phyloP scores from a whole-genome alignment of 2,797 vertebrate species.

The Alfaro cultratus region DNA sequence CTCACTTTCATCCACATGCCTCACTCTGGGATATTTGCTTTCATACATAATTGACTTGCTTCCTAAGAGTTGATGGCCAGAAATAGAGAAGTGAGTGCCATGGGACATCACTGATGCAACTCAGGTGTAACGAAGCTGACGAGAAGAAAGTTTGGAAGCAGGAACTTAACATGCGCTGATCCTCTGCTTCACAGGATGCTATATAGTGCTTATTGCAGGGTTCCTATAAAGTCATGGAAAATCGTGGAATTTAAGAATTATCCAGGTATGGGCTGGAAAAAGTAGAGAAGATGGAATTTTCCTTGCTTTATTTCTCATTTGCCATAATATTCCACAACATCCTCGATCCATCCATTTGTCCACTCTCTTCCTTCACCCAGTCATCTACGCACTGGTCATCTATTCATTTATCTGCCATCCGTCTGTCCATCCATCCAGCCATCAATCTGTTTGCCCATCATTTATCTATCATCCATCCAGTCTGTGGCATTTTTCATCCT shows the following conservation, averaged over 20 bases:
- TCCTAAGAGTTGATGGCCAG: conserved; percentile 35
- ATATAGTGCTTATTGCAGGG: not conserved
- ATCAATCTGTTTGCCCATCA: not conserved
- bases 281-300: not conserved
- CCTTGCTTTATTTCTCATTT: not conserved
- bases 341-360: not conserved
- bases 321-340: not conserved
- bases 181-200: not conserved
- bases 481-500: not conserved
- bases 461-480: not conserved
- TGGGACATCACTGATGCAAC: conserved; percentile 59
- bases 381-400: not conserved
- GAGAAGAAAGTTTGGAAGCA: not conserved
- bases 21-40: conserved; percentile 43
- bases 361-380: not conserved
- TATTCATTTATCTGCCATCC: not conserved
- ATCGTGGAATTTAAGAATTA: not conserved
- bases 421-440: not conserved
- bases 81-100: conserved; percentile 14
- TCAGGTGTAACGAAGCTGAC: conserved; percentile 46
- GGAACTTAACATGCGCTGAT: not conserved
- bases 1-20: conserved; percentile 36
- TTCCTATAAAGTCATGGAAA: not conserved
- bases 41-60: conserved; percentile 46
- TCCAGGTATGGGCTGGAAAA: not conserved